Base-by-base conservation (phyloP, 1,140 invertebrate species). In the Euborellia annulipes region DNA sequence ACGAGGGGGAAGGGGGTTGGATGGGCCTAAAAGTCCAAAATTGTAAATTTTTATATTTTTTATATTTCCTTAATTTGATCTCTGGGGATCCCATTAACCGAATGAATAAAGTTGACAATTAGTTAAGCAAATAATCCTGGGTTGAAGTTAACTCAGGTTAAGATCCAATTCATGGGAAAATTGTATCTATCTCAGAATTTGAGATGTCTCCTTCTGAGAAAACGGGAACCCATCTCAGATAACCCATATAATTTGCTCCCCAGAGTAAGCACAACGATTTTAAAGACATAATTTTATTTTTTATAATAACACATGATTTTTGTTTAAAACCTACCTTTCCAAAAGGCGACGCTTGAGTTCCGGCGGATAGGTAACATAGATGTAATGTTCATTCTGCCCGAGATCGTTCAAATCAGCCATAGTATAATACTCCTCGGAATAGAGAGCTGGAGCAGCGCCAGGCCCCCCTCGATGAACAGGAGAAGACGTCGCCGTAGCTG, bases 301-400 rank as follows among this genome's bases (percentile, higher is more conserved):
- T 18, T 2, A 23, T 23, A 43, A 18, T 43, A 45, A 4, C 43
- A 14, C 19, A n/a, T 19, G 14, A n/a, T 19, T 17, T 21, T 3
- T n/a, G n/a, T n/a, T n/a, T n/a, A n/a, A 52, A 38, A 48, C 64
- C 59, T 76, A 84, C 79, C 81, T 84, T 67, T 84, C 82, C 45
- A 85, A 69, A 51, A 85, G 70, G 41, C 81, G 69, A 52, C 82
- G 72, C 61, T 85, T 85, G 27, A 86, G 67, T 62, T 85, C 83
- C 11, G 83, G 81, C 41, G 83, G 83, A 67, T 86, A 86, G 39
- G 81, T 80, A 47, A 85, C 83, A 62, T 85, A 86, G 51, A 86
- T 85, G 62, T 85, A 86, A 59, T 85, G 81, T 62, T 61, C 59
- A 49, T 52, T 57, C 37, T 57, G 55, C 9, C 48, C 51, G 22